phyloP scores from a whole-genome alignment of 2,113 vertebrate species.

The Tragelaphus strepsiceros region DNA sequence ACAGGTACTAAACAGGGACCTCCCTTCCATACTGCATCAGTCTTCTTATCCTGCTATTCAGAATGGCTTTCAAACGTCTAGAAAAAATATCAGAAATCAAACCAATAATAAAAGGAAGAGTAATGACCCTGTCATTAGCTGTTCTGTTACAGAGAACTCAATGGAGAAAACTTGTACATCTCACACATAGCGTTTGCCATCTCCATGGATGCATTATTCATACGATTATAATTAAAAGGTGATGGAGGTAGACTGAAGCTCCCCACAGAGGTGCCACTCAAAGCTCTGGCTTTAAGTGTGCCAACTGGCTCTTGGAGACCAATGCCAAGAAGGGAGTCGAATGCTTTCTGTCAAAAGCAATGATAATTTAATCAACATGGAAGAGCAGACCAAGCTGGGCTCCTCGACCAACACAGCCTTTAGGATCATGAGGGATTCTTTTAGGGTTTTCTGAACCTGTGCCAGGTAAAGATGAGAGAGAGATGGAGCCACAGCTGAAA shows the following conservation, averaged over 20 bases:
- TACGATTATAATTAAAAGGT: conserved; percentile 41
- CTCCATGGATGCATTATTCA: conserved; percentile 24
- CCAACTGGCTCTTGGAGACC: neutral
- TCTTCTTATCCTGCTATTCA: neutral
- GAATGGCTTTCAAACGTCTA: neutral
- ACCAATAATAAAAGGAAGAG: neutral
- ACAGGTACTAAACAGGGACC: neutral
- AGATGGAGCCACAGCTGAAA: neutral
- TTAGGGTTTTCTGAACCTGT: neutral
- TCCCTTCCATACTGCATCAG: neutral
- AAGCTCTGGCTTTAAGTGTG: neutral
- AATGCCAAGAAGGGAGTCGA: neutral
- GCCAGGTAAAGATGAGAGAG: neutral
- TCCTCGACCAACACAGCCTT: neutral
- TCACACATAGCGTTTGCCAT: neutral
- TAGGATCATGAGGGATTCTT: neutral
- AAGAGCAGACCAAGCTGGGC: neutral
- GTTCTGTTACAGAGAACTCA: neutral
- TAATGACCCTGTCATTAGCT: neutral
- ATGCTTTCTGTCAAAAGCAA: conserved; percentile 28
- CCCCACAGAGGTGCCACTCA: neutral
- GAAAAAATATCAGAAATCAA: neutral
- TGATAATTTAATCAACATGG: neutral
- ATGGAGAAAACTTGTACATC: neutral
- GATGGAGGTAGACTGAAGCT: neutral